Conservation (phyloP, 2,888 invertebrate genomes). For the Nematopogon swammerdamellus region DNA sequence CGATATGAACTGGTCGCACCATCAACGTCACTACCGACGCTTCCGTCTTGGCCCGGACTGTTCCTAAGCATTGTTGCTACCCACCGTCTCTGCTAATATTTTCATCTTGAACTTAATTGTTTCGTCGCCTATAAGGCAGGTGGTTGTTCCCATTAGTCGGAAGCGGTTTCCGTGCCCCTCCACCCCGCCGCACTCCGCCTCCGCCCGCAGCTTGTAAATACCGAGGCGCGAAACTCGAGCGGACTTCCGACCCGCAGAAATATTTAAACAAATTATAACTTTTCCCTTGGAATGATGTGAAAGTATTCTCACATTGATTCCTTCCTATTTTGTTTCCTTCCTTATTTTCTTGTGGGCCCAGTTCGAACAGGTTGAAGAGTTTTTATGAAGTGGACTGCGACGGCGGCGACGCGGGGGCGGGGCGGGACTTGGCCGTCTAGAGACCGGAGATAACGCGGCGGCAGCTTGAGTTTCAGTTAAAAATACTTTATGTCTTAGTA, state of each 20-base stretch:
- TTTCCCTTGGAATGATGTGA: constrained; percentile 29
- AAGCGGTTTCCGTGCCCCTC: too few species aligned
- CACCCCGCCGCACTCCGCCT: too few species aligned
- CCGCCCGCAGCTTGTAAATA: constrained; percentile 18
- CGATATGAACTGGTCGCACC: too few species aligned
- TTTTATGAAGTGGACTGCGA: not conserved
- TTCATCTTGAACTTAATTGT: constrained; percentile 52
- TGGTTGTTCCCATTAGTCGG: constrained; percentile 49
- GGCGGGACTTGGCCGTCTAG: too few species aligned
- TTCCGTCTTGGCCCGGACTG: too few species aligned
- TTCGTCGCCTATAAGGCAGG: constrained; percentile 52
- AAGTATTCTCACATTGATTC: constrained; percentile 33
- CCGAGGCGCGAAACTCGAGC: constrained; percentile 37
- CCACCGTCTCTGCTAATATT: constrained; percentile 52
- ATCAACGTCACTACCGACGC: too few species aligned
- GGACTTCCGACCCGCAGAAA: constrained; percentile 34
- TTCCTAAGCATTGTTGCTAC: too few species aligned
- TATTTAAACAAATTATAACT: constrained; percentile 55
- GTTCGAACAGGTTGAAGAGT: not conserved
- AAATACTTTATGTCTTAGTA: too few species aligned
- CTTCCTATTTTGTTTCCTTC: constrained; percentile 23
- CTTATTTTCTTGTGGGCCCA: constrained; percentile 1
- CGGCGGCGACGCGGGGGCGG: too few species aligned
- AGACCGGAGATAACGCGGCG: too few species aligned
- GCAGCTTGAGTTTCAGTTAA: too few species aligned